These are phyloP conservation scores for Ptyas mucosa DNA, from an alignment of 2,113 vertebrate species.

Conservation along the genomic window DNA sequence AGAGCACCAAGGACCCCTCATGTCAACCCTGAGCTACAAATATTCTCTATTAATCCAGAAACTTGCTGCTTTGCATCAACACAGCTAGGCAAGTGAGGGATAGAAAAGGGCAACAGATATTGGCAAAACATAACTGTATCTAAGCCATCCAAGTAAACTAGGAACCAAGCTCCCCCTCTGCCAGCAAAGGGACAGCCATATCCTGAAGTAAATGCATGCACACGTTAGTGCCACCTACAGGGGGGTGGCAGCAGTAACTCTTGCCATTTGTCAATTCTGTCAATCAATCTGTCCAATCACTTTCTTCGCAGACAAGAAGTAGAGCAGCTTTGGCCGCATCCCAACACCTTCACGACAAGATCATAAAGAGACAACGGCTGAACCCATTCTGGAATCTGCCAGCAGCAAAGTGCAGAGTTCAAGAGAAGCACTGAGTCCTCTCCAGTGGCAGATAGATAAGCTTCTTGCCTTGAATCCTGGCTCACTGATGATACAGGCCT, in stretches of 20 bases:
- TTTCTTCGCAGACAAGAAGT: constrained; percentile 12
- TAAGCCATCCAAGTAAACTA: background rate
- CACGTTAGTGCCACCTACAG: background rate
- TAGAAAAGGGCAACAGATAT: constrained; percentile 3
- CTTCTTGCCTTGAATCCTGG: background rate
- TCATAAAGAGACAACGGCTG: background rate
- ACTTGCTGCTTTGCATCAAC: background rate
- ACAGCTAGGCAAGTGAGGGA: background rate
- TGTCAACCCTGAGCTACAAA: background rate
- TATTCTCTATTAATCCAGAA: background rate
- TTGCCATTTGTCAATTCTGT: background rate
- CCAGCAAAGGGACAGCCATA: background rate
- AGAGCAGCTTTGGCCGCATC: background rate
- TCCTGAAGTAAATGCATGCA: background rate
- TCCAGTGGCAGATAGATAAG: background rate
- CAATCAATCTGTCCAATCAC: background rate
- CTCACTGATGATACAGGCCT: background rate
- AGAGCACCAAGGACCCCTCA: background rate
- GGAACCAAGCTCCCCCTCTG: background rate
- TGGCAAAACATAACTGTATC: constrained; percentile 5
- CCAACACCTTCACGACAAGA: background rate
- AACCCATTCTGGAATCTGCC: background rate
- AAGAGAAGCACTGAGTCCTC: background rate
- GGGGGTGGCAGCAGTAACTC: background rate
- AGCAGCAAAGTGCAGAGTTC: background rate